Percentiles rank a stretch among this genome's conserved stretches.
These are phyloP conservation scores for Lucilia sericata DNA, from an alignment of 1,140 invertebrate species.

Conservation along the genomic window DNA sequence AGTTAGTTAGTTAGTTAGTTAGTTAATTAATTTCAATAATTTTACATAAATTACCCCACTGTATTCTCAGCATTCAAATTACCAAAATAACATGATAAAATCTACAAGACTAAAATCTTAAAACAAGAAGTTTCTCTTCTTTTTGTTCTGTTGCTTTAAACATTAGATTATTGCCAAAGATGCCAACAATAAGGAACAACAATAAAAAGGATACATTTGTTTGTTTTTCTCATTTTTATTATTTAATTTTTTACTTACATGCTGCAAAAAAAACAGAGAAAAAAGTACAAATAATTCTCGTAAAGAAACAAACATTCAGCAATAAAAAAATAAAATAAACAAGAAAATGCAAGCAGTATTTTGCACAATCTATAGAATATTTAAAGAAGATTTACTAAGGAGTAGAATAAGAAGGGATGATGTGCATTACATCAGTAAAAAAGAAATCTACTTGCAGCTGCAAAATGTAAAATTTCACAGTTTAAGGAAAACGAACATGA, in stretches of 20 bases:
- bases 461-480: background rate
- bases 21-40: no score
- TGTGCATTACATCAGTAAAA: background rate
- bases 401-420: no score
- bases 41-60: no score
- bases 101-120: no score
- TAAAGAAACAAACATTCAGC: background rate
- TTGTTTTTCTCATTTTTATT: background rate
- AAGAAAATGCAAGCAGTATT: background rate
- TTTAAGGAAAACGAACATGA: background rate
- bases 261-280: background rate
- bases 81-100: no score
- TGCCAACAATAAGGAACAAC: background rate
- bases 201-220: background rate
- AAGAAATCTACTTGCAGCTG: background rate
- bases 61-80: no score
- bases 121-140: no score
- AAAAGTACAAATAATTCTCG: background rate
- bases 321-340: background rate
- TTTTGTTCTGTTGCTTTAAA: no score
- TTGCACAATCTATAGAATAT: background rate
- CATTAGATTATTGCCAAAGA: no score
- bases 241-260: conserved; percentile 11
- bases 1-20: no score
- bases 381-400: background rate